Percentiles rank a stretch among this genome's conserved stretches.
Conservation (phyloP, 2,797 vertebrate genomes). For the Propithecus perrieri region DNA sequence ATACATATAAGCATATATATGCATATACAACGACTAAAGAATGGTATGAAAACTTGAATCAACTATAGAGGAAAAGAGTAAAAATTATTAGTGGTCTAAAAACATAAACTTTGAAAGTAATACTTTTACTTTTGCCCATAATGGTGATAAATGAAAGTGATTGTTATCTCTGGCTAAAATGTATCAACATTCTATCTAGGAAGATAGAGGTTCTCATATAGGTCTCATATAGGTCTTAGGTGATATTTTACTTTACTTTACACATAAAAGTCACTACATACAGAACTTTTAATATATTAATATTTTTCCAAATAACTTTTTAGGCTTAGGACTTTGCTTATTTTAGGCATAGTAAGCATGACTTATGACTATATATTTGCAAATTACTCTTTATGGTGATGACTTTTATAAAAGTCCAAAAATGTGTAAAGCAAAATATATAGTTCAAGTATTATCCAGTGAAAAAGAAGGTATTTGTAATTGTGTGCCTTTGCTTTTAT, state of each 20-base stretch:
- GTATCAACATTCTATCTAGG: neutral
- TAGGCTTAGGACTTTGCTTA: neutral
- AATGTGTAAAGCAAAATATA: neutral
- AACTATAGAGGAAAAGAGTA: neutral
- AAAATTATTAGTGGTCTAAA: neutral
- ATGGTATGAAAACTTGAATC: neutral
- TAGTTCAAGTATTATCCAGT: neutral
- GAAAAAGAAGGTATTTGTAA: neutral
- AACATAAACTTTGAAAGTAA: neutral
- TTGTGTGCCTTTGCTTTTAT: conserved; percentile 52
- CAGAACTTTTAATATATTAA: neutral
- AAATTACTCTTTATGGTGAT: neutral
- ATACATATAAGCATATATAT: neutral
- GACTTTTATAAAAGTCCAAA: neutral
- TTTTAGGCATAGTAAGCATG: neutral
- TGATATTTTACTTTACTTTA: neutral
- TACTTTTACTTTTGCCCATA: neutral
- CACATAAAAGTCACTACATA: neutral
- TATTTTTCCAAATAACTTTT: neutral
- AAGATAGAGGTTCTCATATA: too few relatives aligned
- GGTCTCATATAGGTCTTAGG: neutral
- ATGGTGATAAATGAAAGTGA: neutral
- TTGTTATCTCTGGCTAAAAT: neutral
- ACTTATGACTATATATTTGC: neutral
- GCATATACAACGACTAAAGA: neutral